phyloP scores from a whole-genome alignment of 2,797 vertebrate genomes.

The Meriones psammophilus region DNA sequence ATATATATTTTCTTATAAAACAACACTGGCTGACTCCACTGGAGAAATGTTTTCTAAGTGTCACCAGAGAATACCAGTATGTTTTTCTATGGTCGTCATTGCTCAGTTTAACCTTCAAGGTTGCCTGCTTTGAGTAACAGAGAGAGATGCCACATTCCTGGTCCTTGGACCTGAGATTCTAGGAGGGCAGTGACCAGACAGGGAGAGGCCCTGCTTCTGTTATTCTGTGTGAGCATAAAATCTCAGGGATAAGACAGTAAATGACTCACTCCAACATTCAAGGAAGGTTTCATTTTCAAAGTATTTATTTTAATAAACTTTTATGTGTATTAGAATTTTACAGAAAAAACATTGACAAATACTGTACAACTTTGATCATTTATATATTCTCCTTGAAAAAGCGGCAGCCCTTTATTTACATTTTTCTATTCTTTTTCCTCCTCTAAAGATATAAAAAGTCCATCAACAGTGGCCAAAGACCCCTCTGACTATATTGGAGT shows the following conservation, averaged over 20 bases:
- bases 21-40: neutral
- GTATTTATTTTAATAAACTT: conserved; percentile 81
- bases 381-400: conserved; percentile 59
- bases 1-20: neutral
- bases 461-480: neutral
- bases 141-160: neutral
- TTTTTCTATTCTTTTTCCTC: neutral
- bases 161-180: neutral
- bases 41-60: neutral
- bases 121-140: neutral
- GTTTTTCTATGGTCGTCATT: neutral
- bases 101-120: neutral
- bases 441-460: neutral
- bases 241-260: neutral
- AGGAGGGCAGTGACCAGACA: neutral
- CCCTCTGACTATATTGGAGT: too few relatives aligned
- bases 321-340: conserved; percentile 53
- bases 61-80: neutral
- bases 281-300: conserved; percentile 55
- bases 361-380: conserved; percentile 42
- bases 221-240: neutral
- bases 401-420: neutral
- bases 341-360: conserved; percentile 61
- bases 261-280: neutral
- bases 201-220: fast-evolving